Conservation (phyloP, 2,797 vertebrate species). For the Otolemur crassicaudatus region DNA sequence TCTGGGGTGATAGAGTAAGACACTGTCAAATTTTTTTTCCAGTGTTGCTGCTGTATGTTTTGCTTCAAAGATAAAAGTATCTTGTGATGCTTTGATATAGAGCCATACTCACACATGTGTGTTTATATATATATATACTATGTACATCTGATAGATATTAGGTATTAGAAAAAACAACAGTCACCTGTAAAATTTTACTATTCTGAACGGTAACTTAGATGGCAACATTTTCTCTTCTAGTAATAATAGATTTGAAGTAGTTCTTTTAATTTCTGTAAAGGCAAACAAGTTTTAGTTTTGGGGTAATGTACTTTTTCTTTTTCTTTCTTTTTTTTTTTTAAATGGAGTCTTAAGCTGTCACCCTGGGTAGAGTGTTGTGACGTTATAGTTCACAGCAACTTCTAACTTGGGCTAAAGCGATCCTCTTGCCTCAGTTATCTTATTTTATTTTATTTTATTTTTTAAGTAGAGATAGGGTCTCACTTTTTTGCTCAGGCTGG, state of each 20-base stretch:
- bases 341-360: too few species aligned
- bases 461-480: too few species aligned
- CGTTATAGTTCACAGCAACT: too few species aligned
- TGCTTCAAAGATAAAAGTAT: conserved; percentile 33
- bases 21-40: background rate
- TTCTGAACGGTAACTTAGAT: background rate
- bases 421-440: too few species aligned
- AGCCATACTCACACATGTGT: background rate
- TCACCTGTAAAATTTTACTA: background rate
- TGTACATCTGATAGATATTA: background rate
- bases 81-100: background rate
- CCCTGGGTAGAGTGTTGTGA: too few species aligned
- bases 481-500: too few species aligned
- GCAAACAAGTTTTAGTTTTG: conserved; percentile 26
- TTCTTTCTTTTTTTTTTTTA: too few species aligned
- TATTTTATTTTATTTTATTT: too few species aligned
- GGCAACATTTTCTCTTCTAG: background rate
- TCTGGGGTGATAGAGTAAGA: background rate
- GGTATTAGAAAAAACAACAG: background rate
- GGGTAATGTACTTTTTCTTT: background rate
- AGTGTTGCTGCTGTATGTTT: conserved; percentile 21
- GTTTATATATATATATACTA: background rate
- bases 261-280: conserved; percentile 45
- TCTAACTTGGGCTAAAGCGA: too few species aligned
- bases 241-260: conserved; percentile 35